A percentile compares a stretch with the other conserved stretches of the same genome.
Evolutionary conservation across 2,113 vertebrate genomes (phyloP).

Genomic region (Nannospalax galili): DNA sequence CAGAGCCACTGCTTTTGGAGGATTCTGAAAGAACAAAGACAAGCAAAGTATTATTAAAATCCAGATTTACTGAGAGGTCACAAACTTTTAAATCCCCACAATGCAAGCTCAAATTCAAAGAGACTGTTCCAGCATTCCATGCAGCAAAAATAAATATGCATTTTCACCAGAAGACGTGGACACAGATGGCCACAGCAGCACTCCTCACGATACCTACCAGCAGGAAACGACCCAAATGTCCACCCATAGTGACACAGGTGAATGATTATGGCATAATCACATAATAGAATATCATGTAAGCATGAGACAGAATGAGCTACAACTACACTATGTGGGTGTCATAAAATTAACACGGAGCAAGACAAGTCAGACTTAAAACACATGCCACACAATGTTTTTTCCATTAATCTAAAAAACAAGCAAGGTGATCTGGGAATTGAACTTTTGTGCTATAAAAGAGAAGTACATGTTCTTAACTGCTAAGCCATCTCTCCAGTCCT

Average conservation of each 20-base stretch:
- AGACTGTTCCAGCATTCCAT: rapidly evolving
- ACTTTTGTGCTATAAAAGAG: too few species aligned
- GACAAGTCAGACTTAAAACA: neutral
- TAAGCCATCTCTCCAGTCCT: too few species aligned
- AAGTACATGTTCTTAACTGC: too few species aligned
- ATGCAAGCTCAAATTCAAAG: neutral
- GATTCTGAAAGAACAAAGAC: constrained; percentile 58
- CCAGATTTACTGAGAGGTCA: neutral
- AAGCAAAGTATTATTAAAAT: neutral
- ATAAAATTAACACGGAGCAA: rapidly evolving
- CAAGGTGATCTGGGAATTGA: too few species aligned
- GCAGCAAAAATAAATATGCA: rapidly evolving
- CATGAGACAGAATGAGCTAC: rapidly evolving
- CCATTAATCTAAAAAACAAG: neutral
- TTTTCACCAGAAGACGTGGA: neutral
- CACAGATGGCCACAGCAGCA: neutral
- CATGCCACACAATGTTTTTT: neutral
- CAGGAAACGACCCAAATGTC: neutral
- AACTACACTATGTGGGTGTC: neutral
- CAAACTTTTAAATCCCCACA: neutral
- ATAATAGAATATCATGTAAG: rapidly evolving
- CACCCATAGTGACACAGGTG: rapidly evolving
- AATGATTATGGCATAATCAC: rapidly evolving
- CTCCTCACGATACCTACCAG: neutral
- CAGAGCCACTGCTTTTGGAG: rapidly evolving